phyloP scores from a whole-genome alignment of 1,140 invertebrate genomes.

The Mylabris phalerata region DNA sequence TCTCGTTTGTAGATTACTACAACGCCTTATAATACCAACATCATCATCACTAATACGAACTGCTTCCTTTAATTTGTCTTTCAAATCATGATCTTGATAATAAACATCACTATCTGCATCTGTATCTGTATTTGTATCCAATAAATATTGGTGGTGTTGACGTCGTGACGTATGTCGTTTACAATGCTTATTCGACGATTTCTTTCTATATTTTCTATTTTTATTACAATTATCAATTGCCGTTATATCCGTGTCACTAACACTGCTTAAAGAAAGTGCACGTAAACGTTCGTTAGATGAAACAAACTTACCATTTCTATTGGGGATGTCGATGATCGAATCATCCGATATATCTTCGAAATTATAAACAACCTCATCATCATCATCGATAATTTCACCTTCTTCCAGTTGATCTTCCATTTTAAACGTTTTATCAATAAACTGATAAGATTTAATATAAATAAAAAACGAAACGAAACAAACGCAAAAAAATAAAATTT shows the following conservation, averaged over 20 bases:
- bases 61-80: slow-evolving; percentile 33
- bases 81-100: slow-evolving; percentile 6
- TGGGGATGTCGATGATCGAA: slow-evolving; percentile 24
- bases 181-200: background rate
- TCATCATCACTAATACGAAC: slow-evolving; percentile 26
- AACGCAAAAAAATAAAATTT: too few relatives aligned
- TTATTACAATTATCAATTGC: background rate
- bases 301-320: slow-evolving; percentile 35
- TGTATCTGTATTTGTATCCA: background rate
- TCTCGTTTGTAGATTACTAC: slow-evolving; percentile 25
- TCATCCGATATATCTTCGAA: slow-evolving; percentile 38
- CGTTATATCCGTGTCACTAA: slow-evolving; percentile 28
- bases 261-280: slow-evolving; percentile 38
- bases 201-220: background rate
- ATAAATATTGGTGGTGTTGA: background rate
- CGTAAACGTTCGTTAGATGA: slow-evolving; percentile 32
- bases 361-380: slow-evolving; percentile 36
- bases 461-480: too few relatives aligned
- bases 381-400: slow-evolving; percentile 18
- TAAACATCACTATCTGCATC: slow-evolving; percentile 22
- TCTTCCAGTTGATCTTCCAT: slow-evolving; percentile 11
- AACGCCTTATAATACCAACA: background rate
- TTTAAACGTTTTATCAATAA: slow-evolving; percentile 1
- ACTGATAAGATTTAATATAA: too few relatives aligned
- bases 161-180: background rate